Conservation (phyloP, 2,113 vertebrate genomes). For the Lichenostomus cassidix region DNA sequence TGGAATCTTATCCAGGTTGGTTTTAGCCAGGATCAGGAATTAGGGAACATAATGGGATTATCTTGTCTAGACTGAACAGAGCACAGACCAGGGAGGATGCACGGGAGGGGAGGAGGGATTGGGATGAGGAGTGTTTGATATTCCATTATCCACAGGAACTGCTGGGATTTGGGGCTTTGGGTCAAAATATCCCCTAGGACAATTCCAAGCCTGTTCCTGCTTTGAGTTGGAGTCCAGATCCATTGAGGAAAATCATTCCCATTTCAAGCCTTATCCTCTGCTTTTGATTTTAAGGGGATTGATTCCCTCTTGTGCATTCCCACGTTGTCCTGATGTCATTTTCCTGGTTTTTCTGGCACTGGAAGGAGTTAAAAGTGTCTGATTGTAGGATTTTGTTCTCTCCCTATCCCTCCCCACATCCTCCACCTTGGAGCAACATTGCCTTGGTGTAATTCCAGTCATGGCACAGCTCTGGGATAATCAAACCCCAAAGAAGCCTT, state of each 20-base stretch:
- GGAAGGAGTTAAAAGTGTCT: neutral
- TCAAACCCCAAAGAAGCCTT: neutral
- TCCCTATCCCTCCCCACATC: neutral
- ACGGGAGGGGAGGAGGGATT: neutral
- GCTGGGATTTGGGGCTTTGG: neutral
- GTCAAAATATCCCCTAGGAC: neutral
- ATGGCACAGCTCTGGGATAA: neutral
- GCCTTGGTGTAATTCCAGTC: neutral
- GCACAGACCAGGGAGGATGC: neutral
- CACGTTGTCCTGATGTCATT: accelerated
- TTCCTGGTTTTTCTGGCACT: neutral
- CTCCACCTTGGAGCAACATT: neutral
- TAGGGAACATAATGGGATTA: neutral
- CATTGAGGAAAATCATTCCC: accelerated
- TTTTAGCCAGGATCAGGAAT: neutral
- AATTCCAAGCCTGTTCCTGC: neutral
- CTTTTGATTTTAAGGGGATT: neutral
- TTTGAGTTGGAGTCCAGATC: neutral
- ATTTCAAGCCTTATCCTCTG: neutral
- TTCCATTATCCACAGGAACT: neutral
- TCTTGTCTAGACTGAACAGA: slow-evolving; percentile 1
- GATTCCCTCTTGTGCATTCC: neutral
- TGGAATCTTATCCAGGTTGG: neutral
- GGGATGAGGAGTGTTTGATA: neutral
- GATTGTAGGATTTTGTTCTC: neutral